These are phyloP conservation scores for Schizopygopsis malacanthus DNA, from an alignment of 2,797 vertebrate species.

Conservation along the genomic window DNA sequence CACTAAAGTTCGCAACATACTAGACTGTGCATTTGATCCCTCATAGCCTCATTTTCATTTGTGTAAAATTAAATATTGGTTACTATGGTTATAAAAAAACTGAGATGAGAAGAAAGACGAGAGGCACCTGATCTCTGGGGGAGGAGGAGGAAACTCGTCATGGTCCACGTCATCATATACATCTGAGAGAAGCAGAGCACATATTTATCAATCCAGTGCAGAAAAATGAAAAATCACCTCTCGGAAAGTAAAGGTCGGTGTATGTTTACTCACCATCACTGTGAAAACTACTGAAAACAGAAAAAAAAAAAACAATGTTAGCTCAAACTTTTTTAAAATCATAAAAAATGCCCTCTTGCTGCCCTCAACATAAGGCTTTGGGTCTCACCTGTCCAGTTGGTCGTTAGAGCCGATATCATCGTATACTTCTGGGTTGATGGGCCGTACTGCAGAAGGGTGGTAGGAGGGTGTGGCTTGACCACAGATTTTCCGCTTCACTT, in stretches of 20 bases:
- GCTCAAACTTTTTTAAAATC: conserved; percentile 42
- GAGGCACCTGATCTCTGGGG: conserved; percentile 75
- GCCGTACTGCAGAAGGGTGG: conserved; percentile 63
- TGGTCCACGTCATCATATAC: conserved; percentile 78
- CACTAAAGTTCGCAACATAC: background rate
- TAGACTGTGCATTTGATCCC: background rate
- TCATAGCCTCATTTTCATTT: background rate
- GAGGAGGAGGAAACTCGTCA: conserved; percentile 77
- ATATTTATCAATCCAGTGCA: background rate
- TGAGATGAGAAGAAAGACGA: background rate
- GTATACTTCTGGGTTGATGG: conserved; percentile 51
- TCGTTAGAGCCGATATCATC: conserved; percentile 55
- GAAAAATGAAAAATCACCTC: background rate
- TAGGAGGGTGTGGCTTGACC: conserved; percentile 22
- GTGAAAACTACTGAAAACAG: conserved; percentile 65
- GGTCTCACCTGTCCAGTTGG: conserved; percentile 62
- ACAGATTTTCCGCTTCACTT: conserved; percentile 70
- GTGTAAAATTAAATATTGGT: background rate
- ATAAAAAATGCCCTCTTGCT: background rate
- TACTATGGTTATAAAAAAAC: background rate
- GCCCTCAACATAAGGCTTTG: background rate
- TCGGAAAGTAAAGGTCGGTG: background rate
- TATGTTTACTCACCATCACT: conserved; percentile 70
- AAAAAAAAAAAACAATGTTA: conserved; percentile 5
- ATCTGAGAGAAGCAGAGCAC: conserved; percentile 62